These are phyloP conservation scores for Patella ulyssiponensis DNA, from an alignment of 2,888 invertebrate genomes.

Conservation along the genomic window DNA sequence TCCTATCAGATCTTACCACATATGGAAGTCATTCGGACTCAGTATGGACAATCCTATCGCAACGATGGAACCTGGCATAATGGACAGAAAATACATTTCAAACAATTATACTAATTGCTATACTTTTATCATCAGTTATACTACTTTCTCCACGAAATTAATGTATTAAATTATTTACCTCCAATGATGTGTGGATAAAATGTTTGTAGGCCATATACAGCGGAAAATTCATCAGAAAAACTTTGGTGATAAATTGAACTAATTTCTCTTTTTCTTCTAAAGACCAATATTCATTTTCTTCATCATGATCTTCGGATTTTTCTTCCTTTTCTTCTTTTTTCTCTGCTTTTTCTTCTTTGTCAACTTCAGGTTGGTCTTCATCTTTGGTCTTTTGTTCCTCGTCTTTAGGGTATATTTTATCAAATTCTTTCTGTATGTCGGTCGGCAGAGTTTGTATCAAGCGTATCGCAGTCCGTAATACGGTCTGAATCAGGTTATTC, in stretches of 20 bases:
- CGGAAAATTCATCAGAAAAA: conserved; percentile 89
- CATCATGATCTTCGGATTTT: conserved; percentile 36
- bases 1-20: no score
- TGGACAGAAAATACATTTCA: not conserved
- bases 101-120: not conserved
- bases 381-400: conserved; percentile 40
- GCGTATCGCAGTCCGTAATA: conserved; percentile 86
- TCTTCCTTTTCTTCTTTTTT: conserved; percentile 41
- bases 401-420: conserved; percentile 21
- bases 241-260: conserved; percentile 88
- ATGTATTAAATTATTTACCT: conserved; percentile 69
- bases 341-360: conserved; percentile 51
- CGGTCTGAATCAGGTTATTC: conserved; percentile 89
- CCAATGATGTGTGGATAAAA: conserved; percentile 84
- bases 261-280: conserved; percentile 90
- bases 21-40: no score
- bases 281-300: conserved; percentile 76
- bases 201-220: conserved; percentile 83
- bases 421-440: conserved; percentile 49
- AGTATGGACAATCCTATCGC: no score
- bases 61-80: no score
- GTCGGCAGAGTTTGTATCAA: conserved; percentile 76
- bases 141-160: not conserved
- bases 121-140: not conserved
- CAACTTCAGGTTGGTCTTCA: conserved; percentile 44